These are phyloP conservation scores for Lycaon pictus DNA, from an alignment of 2,113 vertebrate genomes.

Conservation along the genomic window DNA sequence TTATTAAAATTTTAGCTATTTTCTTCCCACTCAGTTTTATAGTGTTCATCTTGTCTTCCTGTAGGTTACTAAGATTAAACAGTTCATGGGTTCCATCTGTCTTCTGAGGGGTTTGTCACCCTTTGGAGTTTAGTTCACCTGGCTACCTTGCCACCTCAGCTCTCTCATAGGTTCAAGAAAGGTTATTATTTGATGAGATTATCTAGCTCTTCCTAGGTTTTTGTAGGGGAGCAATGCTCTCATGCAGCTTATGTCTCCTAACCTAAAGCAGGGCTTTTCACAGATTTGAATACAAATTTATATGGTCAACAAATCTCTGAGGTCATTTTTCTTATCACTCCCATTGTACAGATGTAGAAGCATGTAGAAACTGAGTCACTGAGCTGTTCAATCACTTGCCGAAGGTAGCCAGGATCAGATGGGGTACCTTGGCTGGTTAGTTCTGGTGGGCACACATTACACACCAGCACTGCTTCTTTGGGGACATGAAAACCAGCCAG, in stretches of 20 bases:
- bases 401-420: not conserved
- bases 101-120: not conserved
- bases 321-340: not conserved
- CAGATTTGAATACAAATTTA: not conserved
- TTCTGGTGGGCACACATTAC: not conserved
- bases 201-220: not conserved
- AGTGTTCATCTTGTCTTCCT: not conserved
- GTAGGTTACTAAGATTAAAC: not conserved
- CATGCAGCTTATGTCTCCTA: not conserved
- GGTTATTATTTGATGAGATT: not conserved
- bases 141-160: not conserved
- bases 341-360: not conserved
- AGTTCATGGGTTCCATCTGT: not conserved
- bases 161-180: not conserved
- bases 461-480: not conserved
- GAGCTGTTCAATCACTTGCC: too few relatives aligned
- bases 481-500: not conserved
- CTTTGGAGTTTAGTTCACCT: not conserved
- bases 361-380: not conserved
- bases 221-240: too few relatives aligned
- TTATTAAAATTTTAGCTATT: not conserved
- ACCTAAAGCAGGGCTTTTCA: not conserved
- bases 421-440: too few relatives aligned
- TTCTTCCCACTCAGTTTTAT: not conserved
- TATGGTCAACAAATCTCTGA: not conserved